Base-by-base conservation (phyloP, 2,113 vertebrate genomes). In the Coracopsis vasa region DNA sequence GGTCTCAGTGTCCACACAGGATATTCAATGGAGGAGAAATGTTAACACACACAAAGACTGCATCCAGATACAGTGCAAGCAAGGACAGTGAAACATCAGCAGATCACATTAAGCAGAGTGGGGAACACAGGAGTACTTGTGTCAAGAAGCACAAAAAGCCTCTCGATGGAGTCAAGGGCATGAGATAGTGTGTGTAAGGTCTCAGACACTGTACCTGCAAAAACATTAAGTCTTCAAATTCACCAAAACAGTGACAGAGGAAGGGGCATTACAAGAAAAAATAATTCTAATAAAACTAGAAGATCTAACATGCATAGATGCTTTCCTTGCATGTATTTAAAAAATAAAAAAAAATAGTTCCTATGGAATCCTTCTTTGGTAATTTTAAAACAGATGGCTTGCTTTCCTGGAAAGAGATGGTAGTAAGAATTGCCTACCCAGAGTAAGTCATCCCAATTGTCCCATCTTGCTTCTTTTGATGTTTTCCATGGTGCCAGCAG, bases 121-220 rank as follows among this genome's bases (percentile, higher is more conserved):
- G 61, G 42, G 70, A 84, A 85, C 16, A 58, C n/a, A 25, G 31
- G 35, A 67, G 6, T 33, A 33, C 23, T 81, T 13, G 23, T 19
- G 8, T 15, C 41, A 64, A 31, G 28, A 87, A 50, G 28, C 19
- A 79, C 56, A 82, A 35, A 80, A 71, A 64, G 16, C 48, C 56
- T 29, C 7, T 60, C 11, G 0, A 3, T 47, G 62, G 3, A 62
- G 8, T 27, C 48, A 72, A 67, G 51, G 51, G 35, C 61, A 53
- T 0, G 31, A 82, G 8, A 62, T 0, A 1, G 7, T 3, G 13
- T 18, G 7, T 9, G 4, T 18, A 50, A 41, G 3, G 20, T 35
- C 71, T 50, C 17, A 4, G n/a, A 17, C 44, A n/a, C 9, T 13
- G 1, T 1, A 42, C 15, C 2, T 9, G n/a, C 31, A 90, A 65